phyloP scores from a whole-genome alignment of 2,797 vertebrate species.

The Hapalemur alaotrensis region DNA sequence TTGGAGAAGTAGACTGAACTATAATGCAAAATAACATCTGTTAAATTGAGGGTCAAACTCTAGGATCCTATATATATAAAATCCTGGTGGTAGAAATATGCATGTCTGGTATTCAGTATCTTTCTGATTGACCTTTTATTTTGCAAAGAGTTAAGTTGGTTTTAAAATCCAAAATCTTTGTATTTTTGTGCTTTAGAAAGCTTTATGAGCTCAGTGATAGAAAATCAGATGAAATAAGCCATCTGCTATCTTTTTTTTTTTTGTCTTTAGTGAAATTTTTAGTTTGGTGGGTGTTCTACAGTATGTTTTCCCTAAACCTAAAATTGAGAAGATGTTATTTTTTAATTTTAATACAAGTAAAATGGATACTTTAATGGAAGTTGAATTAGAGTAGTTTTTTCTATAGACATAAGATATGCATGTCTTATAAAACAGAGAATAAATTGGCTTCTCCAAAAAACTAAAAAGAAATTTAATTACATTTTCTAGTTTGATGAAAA shows the following conservation, averaged over 20 bases:
- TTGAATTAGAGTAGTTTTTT: neutral
- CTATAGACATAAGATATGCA: neutral
- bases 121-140: slow-evolving; percentile 59
- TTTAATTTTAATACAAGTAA: slow-evolving; percentile 27
- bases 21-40: neutral
- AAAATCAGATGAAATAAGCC: neutral
- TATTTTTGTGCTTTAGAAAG: slow-evolving; percentile 33
- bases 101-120: slow-evolving; percentile 11
- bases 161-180: neutral
- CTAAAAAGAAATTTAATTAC: neutral
- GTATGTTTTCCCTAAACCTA: slow-evolving; percentile 3
- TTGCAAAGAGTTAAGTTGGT: neutral
- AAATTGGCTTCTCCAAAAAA: neutral
- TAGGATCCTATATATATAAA: neutral
- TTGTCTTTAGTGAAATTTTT: slow-evolving; percentile 3
- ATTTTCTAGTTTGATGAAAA: neutral
- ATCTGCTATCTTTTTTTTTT: slow-evolving; percentile 2
- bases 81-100: slow-evolving; percentile 23
- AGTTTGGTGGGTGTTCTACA: neutral
- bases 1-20: neutral
- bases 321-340: slow-evolving; percentile 18
- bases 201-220: slow-evolving; percentile 2
- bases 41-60: neutral
- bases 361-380: neutral
- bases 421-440: neutral